phyloP scores from a whole-genome alignment of 2,888 invertebrate species.

The Microdon myrmicae region DNA sequence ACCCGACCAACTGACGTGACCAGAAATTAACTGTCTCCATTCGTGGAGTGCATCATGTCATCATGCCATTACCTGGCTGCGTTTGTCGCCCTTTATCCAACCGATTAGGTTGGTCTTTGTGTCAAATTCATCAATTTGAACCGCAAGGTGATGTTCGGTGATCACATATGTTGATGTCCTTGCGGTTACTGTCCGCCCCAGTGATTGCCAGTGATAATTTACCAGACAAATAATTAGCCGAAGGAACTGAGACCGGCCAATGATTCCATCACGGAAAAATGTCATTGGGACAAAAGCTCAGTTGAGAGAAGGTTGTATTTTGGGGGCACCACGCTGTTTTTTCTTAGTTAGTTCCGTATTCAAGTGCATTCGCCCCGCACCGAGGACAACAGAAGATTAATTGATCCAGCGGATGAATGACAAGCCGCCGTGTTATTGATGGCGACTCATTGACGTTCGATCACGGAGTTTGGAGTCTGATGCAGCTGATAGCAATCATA shows the following conservation, averaged over 20 bases:
- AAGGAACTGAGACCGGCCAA: slow-evolving; percentile 11
- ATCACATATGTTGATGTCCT: slow-evolving; percentile 8
- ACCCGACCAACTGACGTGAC: too few species aligned
- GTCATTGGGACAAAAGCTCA: slow-evolving; percentile 5
- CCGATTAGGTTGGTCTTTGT: slow-evolving; percentile 7
- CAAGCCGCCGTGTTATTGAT: slow-evolving; percentile 47
- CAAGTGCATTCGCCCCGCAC: slow-evolving; percentile 10
- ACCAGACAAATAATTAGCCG: slow-evolving; percentile 28
- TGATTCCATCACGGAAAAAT: slow-evolving; percentile 16
- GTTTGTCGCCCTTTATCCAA: slow-evolving; percentile 28
- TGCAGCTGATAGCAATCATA: slow-evolving; percentile 11
- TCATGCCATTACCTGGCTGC: slow-evolving; percentile 35
- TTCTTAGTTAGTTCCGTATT: slow-evolving; percentile 42
- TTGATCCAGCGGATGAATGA: slow-evolving; percentile 36
- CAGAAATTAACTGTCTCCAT: too few species aligned
- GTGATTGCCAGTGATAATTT: slow-evolving; percentile 16
- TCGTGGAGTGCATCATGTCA: too few species aligned
- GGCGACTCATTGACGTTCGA: slow-evolving; percentile 37
- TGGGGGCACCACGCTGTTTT: not conserved
- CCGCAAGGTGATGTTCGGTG: slow-evolving; percentile 34
- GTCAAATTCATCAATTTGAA: slow-evolving; percentile 27
- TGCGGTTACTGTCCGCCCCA: slow-evolving; percentile 21
- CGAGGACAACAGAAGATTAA: slow-evolving; percentile 30
- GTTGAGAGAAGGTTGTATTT: slow-evolving; percentile 9
- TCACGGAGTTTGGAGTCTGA: slow-evolving; percentile 25